Conservation (phyloP, 2,113 vertebrate genomes). For the Crotalus viridis region DNA sequence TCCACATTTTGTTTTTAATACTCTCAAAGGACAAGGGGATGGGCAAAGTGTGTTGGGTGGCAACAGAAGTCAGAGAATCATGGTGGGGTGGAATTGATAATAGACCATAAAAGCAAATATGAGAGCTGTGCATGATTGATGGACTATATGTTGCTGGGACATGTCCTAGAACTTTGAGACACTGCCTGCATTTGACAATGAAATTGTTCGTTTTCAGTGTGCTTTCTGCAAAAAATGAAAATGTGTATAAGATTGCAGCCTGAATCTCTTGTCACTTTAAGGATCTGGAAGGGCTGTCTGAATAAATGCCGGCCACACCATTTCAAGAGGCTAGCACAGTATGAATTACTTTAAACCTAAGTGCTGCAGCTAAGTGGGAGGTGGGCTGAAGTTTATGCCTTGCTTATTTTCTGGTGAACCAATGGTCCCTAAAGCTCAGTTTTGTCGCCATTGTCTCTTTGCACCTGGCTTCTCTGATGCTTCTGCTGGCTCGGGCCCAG, state of each 20-base stretch:
- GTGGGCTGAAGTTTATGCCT: not conserved
- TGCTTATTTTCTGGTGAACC: not conserved
- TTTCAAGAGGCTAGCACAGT: not conserved
- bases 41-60: not conserved
- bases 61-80: not conserved
- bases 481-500: not conserved
- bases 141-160: not conserved
- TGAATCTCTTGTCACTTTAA: not conserved
- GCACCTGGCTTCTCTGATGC: not conserved
- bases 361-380: not conserved
- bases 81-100: not conserved
- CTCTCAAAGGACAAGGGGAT: not conserved
- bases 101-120: not conserved
- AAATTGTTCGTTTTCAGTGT: not conserved
- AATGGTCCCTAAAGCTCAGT: conserved; percentile 1
- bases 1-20: not conserved
- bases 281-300: not conserved
- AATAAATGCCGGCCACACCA: not conserved
- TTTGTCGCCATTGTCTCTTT: not conserved
- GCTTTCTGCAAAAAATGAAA: not conserved
- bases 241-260: not conserved
- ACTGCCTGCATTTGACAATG: not conserved
- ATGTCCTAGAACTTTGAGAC: not conserved
- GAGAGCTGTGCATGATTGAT: not conserved
- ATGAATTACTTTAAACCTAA: not conserved